These are phyloP conservation scores for Ibidorhyncha struthersii DNA, from an alignment of 2,113 vertebrate species.

Conservation along the genomic window DNA sequence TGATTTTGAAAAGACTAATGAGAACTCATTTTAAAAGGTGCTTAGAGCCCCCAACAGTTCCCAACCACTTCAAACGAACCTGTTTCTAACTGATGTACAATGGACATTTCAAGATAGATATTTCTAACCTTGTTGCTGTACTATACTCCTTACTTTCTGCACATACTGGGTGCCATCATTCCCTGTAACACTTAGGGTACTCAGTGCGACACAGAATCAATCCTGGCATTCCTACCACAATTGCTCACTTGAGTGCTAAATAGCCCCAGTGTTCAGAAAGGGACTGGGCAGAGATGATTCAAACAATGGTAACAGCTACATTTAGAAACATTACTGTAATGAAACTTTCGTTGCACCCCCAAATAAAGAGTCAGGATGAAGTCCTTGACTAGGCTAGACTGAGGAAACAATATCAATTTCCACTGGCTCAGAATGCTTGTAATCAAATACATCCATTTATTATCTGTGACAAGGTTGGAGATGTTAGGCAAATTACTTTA, in stretches of 20 bases:
- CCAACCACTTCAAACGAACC: neutral
- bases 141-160: neutral
- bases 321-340: neutral
- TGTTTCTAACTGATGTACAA: neutral
- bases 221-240: neutral
- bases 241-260: neutral
- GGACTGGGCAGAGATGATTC: neutral
- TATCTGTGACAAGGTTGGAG: conserved; percentile 30
- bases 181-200: neutral
- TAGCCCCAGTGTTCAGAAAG: neutral
- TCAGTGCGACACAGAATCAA: fast-evolving
- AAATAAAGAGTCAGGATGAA: neutral
- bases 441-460: conserved; percentile 38
- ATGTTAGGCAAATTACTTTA: conserved; percentile 41
- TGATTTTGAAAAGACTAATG: conserved; percentile 28
- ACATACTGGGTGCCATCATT: neutral
- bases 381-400: neutral
- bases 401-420: neutral
- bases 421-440: neutral
- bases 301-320: neutral
- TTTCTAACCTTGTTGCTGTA: neutral
- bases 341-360: neutral
- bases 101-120: neutral
- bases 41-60: neutral
- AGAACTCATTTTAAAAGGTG: conserved; percentile 11